Evolutionary conservation across 2,113 vertebrate genomes (phyloP).

Genomic region (Tragulus kanchil): DNA sequence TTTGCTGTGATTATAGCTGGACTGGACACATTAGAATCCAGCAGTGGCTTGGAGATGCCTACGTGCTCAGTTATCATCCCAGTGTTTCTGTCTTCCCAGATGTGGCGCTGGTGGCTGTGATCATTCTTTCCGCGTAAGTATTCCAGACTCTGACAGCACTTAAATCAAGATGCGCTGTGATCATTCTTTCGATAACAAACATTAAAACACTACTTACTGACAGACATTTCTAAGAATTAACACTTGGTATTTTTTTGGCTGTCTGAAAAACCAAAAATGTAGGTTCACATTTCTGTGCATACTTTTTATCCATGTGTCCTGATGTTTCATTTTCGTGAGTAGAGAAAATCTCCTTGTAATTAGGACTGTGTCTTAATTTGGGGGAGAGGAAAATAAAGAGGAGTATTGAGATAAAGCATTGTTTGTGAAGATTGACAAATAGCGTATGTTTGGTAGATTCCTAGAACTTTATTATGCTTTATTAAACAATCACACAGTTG

Average conservation of each 20-base stretch:
- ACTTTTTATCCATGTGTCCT: neutral
- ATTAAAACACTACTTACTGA: no score
- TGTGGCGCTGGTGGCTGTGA: neutral
- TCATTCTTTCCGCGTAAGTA: constrained; percentile 34
- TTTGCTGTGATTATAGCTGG: neutral
- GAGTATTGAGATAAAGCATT: neutral
- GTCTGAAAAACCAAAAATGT: neutral
- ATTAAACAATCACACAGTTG: neutral
- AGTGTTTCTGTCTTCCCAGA: constrained; percentile 58
- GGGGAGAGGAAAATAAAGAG: neutral
- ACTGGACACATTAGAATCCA: neutral
- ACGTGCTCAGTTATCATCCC: neutral
- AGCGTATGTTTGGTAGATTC: neutral
- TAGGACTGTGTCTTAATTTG: neutral
- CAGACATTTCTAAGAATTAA: neutral
- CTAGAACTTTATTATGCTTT: neutral
- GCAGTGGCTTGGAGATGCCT: neutral
- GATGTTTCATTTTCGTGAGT: neutral
- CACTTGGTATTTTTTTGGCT: neutral
- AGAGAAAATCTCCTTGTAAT: constrained; percentile 9
- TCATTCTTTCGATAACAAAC: no score
- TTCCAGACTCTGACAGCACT: neutral
- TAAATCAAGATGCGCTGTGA: constrained; percentile 13
- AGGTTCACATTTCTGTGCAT: neutral
- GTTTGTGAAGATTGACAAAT: neutral